A percentile compares a stretch with the other conserved stretches of the same genome.
Conservation (phyloP, 1,140 invertebrate species). For the Drosophila ercepeae region DNA sequence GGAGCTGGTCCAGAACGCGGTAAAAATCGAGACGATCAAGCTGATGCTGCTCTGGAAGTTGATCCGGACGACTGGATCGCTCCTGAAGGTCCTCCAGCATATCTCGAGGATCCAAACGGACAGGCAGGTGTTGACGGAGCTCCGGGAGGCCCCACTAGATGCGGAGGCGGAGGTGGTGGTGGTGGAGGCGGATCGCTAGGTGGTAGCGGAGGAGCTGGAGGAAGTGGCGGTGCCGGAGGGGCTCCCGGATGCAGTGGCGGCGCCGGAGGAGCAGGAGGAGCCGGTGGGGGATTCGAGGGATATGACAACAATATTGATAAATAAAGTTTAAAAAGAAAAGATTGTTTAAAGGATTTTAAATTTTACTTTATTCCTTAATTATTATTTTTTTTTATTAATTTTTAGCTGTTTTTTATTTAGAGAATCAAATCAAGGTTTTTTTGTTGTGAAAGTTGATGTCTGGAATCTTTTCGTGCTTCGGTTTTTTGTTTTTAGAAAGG, state of each 20-base stretch:
- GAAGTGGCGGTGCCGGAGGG: background rate
- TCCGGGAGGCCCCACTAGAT: background rate
- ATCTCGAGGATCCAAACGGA: background rate
- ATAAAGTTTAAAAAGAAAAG: background rate
- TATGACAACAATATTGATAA: background rate
- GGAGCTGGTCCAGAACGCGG: too few species aligned
- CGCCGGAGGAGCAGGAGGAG: background rate
- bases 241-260: background rate
- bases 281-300: background rate
- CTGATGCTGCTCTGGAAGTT: background rate
- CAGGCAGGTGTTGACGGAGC: background rate
- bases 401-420: conserved; percentile 10
- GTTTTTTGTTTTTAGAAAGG: conserved; percentile 75
- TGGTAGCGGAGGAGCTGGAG: background rate
- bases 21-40: background rate
- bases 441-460: background rate
- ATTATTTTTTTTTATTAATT: background rate
- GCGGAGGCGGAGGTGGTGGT: background rate
- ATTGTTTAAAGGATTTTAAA: too few species aligned
- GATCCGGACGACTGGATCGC: too few species aligned
- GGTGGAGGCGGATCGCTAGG: background rate
- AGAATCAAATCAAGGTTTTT: background rate
- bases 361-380: too few species aligned
- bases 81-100: too few species aligned
- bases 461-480: background rate